phyloP scores from a whole-genome alignment of 2,888 invertebrate species.

The Synergus japonicus region DNA sequence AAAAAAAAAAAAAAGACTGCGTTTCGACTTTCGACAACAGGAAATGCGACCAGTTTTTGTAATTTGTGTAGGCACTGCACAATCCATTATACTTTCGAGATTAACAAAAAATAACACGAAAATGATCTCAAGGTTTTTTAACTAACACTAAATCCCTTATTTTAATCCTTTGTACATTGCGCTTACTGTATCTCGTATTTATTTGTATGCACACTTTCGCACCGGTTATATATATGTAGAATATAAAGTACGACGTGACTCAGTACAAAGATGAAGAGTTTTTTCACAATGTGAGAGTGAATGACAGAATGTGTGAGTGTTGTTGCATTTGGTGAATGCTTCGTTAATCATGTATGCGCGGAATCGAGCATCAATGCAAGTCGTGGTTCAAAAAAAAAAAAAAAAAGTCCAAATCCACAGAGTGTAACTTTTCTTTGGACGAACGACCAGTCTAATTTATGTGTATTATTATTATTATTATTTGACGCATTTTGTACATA shows the following conservation, averaged over 20 bases:
- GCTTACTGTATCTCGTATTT: slow-evolving; percentile 74
- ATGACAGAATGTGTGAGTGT: not conserved
- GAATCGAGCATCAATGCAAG: not conserved
- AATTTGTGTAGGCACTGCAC: slow-evolving; percentile 19
- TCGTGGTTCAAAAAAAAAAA: not conserved
- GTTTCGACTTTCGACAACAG: not conserved
- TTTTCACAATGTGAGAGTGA: slow-evolving; percentile 55
- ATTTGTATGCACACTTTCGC: slow-evolving; percentile 66
- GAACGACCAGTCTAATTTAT: slow-evolving; percentile 28
- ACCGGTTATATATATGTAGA: slow-evolving; percentile 51
- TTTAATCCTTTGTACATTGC: slow-evolving; percentile 72
- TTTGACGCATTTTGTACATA: slow-evolving; percentile 68
- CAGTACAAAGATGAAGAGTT: slow-evolving; percentile 71
- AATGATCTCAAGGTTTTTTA: slow-evolving; percentile 74
- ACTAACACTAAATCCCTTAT: slow-evolving; percentile 68
- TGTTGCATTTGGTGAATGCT: not conserved
- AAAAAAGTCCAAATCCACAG: slow-evolving; percentile 9
- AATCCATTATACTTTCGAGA: slow-evolving; percentile 40
- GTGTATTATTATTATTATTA: slow-evolving; percentile 47
- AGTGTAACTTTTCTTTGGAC: slow-evolving; percentile 36
- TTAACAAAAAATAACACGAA: slow-evolving; percentile 60
- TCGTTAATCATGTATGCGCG: not conserved
- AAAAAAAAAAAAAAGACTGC: slow-evolving; percentile 9
- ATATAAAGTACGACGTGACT: slow-evolving; percentile 57
- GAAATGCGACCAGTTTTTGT: slow-evolving; percentile 10